Evolutionary conservation across 1,140 invertebrate genomes (phyloP).

Genomic region (Drosophila takahashii): DNA sequence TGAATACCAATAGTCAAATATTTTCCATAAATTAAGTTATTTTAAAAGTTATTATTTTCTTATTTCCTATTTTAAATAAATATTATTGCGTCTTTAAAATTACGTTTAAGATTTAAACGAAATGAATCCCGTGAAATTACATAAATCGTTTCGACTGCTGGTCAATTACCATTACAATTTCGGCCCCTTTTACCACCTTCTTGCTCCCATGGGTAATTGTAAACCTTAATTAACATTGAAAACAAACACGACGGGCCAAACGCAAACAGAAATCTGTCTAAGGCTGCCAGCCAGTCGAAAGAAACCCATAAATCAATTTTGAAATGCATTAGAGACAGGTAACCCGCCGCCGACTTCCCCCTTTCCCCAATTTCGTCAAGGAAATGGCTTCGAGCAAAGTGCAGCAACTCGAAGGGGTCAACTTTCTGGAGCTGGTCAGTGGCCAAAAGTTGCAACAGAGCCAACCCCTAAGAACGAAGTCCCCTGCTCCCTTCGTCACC

Average conservation of each 20-base stretch:
- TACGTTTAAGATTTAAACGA: background rate
- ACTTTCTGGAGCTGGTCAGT: slow-evolving; percentile 32
- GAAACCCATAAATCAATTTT: slow-evolving; percentile 83
- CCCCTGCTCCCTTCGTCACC: slow-evolving; percentile 42
- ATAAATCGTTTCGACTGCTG: slow-evolving; percentile 34
- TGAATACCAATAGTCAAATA: background rate
- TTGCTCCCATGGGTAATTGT: slow-evolving; percentile 52
- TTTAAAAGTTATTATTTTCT: too few species aligned
- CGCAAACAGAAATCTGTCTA: slow-evolving; percentile 32
- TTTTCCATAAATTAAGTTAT: too few species aligned
- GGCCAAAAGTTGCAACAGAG: slow-evolving; percentile 37
- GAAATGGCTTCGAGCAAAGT: slow-evolving; percentile 59
- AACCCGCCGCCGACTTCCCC: background rate
- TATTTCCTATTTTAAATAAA: too few species aligned
- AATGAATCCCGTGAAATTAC: background rate
- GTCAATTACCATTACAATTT: slow-evolving; percentile 28
- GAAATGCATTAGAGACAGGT: slow-evolving; percentile 74
- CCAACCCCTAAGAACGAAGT: slow-evolving; percentile 15
- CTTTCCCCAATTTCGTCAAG: slow-evolving; percentile 15
- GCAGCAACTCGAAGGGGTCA: slow-evolving; percentile 29
- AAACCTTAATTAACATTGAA: slow-evolving; percentile 82
- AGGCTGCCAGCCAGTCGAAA: slow-evolving; percentile 57
- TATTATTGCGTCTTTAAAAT: background rate
- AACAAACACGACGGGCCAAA: slow-evolving; percentile 66
- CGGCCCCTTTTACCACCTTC: background rate